Evolutionary conservation across 1,140 invertebrate genomes (phyloP).

Genomic region (Drosophila asahinai): DNA sequence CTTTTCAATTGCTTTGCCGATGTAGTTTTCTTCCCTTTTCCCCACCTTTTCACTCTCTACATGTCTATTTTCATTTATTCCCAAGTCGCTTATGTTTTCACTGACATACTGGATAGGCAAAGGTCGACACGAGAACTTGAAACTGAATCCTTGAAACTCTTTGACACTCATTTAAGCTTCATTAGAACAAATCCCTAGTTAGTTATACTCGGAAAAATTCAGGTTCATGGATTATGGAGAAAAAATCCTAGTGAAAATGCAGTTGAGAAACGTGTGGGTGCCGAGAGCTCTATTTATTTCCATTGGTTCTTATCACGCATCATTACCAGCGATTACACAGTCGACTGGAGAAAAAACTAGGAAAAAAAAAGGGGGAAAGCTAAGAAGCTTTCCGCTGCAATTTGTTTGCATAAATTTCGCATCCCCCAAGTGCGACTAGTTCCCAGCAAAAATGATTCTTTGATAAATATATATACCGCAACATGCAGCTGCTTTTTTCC

Average conservation of each 20-base stretch:
- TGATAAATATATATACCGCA: too few species aligned
- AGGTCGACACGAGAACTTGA: background rate
- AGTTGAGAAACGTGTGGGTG: too few species aligned
- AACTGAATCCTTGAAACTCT: background rate
- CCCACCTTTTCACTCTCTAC: background rate
- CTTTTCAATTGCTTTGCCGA: slow-evolving; percentile 37
- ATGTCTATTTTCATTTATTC: slow-evolving; percentile 3
- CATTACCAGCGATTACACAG: background rate
- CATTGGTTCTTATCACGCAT: background rate
- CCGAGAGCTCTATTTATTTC: too few species aligned
- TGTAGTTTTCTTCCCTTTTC: slow-evolving; percentile 23
- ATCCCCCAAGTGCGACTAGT: background rate
- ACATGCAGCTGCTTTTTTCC: too few species aligned
- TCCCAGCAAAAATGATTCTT: background rate
- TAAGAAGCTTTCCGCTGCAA: background rate
- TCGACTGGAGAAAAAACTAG: background rate
- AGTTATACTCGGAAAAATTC: too few species aligned
- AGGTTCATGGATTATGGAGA: too few species aligned
- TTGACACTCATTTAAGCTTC: background rate
- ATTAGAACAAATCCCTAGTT: background rate
- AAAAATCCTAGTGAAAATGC: too few species aligned
- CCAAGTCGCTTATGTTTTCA: background rate
- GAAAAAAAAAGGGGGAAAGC: background rate
- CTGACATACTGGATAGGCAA: background rate
- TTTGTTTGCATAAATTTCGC: background rate